Base-by-base conservation (phyloP, 2,888 invertebrate species). In the Andrena marginata region DNA sequence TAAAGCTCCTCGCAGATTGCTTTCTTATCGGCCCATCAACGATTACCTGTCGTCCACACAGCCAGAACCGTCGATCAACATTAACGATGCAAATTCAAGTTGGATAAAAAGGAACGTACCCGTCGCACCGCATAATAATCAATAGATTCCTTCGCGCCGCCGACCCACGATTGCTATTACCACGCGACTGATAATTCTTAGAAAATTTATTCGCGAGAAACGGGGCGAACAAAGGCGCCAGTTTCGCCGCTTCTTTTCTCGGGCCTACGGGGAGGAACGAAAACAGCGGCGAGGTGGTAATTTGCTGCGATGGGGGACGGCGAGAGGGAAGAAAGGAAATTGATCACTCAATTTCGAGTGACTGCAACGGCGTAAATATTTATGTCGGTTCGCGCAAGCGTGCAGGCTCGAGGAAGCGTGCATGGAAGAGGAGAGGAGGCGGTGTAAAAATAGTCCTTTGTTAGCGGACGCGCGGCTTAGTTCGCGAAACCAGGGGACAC, bases 371-470 rank as follows among this genome's bases (percentile, higher is more conserved):
- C 7, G 51, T 69, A 74, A 68, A 81, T 81, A 74, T 78, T 78
- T 77, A 69, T 65, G 31, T 48, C 48, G 70, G 56, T 69, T 56
- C 29, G 20, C 10, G 62, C 59, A 33, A 51, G 71, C 48, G 54
- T 35, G 49, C 60, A 31, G 49, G 26, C 54, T 20, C 5, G 23
- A 23, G 31, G 8, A 33, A 20, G 23, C 13, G 23, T 35, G 26
- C 13, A 26, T 10, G 56, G 42, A 26, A 10, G 31, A 13, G 29
- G 42, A 33, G 42, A 42, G 48, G 10, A 13, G 4, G 7, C 16
- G n/a, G n/a, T 33, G 73, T 49, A 70, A 79, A 81, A 81, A 81
- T 79, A 81, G 65, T 78, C 13, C 10, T 81, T 64, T 48, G 79
- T 74, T 65, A 42, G 69, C 60, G 56, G 23, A 26, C 56, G 42